A percentile compares a stretch with the other conserved stretches of the same genome.
phyloP scores from a whole-genome alignment of 2,113 vertebrate species.

The Rynchops niger region DNA sequence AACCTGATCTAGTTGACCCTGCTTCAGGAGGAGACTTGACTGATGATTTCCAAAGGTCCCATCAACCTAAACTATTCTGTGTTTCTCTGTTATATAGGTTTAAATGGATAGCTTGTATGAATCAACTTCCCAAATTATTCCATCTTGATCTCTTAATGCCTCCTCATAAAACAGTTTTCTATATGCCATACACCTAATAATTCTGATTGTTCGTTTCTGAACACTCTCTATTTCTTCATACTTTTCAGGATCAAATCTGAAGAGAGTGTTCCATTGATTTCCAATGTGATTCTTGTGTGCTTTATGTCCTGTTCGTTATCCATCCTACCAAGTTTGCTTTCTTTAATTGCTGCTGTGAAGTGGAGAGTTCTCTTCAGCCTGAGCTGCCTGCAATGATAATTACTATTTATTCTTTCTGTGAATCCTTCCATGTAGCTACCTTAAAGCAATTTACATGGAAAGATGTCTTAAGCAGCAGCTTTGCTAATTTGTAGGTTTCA shows the following conservation, averaged over 20 bases:
- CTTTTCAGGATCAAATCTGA: not conserved
- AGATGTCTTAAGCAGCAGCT: not conserved
- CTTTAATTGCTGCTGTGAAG: not conserved
- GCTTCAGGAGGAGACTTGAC: not conserved
- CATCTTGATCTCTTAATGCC: not conserved
- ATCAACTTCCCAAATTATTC: not conserved
- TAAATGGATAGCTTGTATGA: not conserved
- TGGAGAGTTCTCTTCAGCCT: not conserved
- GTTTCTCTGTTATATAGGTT: not conserved
- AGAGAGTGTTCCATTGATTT: constrained; percentile 21
- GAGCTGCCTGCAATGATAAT: not conserved
- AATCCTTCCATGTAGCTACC: not conserved
- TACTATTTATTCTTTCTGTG: not conserved
- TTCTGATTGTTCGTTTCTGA: not conserved
- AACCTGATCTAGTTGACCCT: not conserved
- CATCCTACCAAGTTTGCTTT: not conserved
- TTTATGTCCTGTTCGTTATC: constrained; percentile 14
- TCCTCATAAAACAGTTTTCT: not conserved
- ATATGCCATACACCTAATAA: not conserved
- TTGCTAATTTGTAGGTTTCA: not conserved
- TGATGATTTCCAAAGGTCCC: not conserved
- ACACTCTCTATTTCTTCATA: not conserved
- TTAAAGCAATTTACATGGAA: not conserved
- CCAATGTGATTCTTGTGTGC: not conserved
- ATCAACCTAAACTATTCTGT: not conserved